Evolutionary conservation across 2,113 vertebrate species (phyloP).

Genomic region (Centrocercus urophasianus): DNA sequence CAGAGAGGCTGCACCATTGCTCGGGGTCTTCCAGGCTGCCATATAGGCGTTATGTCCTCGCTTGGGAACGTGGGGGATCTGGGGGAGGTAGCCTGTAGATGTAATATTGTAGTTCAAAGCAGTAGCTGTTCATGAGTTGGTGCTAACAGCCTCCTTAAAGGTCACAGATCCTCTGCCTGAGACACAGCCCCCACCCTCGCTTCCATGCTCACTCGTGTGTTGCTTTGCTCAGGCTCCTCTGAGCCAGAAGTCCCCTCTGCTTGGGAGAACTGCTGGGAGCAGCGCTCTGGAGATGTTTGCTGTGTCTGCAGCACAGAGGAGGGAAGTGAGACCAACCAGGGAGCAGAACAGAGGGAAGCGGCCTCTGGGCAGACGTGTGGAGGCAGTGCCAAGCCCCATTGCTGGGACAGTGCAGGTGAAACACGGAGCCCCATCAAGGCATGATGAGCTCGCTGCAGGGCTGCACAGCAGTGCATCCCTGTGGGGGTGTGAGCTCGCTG

Average conservation of each 20-base stretch:
- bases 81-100: neutral
- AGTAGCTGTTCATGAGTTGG: slow-evolving; percentile 11
- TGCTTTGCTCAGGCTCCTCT: neutral
- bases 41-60: accelerated
- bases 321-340: neutral
- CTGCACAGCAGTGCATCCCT: neutral
- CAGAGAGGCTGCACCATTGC: neutral
- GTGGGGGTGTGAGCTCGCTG: neutral
- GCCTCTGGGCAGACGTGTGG: neutral
- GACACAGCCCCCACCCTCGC: neutral
- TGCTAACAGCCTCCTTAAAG: neutral
- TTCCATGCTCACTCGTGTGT: accelerated
- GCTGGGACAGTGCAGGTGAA: neutral
- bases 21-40: neutral
- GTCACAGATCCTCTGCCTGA: neutral
- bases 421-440: neutral
- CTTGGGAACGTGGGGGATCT: neutral
- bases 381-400: neutral
- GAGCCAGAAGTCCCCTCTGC: neutral
- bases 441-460: neutral
- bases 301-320: neutral
- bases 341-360: neutral
- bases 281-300: neutral
- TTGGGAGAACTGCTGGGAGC: accelerated
- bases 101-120: neutral